Evolutionary conservation across 2,888 invertebrate genomes (phyloP), one percentile per base, ranked within the genome.

Genomic region (Galerucella pusilla): DNA sequence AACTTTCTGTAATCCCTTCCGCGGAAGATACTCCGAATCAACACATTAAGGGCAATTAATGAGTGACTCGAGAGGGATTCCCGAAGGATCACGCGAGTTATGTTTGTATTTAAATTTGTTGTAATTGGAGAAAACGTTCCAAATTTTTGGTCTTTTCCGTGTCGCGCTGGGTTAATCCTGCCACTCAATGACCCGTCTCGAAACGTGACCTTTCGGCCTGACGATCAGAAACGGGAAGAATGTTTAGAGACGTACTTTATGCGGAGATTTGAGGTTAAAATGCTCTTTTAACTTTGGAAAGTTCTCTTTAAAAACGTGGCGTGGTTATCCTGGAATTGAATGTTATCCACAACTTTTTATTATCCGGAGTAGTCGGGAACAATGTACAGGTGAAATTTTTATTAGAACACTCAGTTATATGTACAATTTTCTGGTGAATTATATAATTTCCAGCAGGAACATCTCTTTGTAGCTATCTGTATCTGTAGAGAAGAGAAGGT

Each of bases 41-140:
- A 68, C 69, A 70, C 73, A 77, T 75, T 76, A 77, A 74, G 59
- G 69, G 66, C 77, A 77, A 78, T 78, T 78, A 74, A 78, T 77
- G 75, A 77, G 72, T 75, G 77, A 72, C 67, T 74, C 75, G 77
- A 74, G 75, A 80, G 79, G 77, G 77, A 78, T 75, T 80, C 79
- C 78, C 79, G 49, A 75, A 78, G 72, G 72, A 72, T 72, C 72
- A 72, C 72, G 42, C 72, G 72, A 72, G 72, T 72, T 80, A 81
- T 80, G 78, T 81, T 81, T 80, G 80, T 77, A 75, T 69, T 77
- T 82, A 79, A 81, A 82, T 82, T 80, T 77, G 79, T 77, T 75
- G 82, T 82, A 81, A 82, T 81, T 81, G 81, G 81, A 75, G 79
- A 79, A 78, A 79, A 81, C 78, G 80, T 75, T 65, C 74, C 42